A percentile compares a stretch with the other conserved stretches of the same genome.
Evolutionary conservation across 2,113 vertebrate species (phyloP).

Genomic region (Dryoscopus gambensis): DNA sequence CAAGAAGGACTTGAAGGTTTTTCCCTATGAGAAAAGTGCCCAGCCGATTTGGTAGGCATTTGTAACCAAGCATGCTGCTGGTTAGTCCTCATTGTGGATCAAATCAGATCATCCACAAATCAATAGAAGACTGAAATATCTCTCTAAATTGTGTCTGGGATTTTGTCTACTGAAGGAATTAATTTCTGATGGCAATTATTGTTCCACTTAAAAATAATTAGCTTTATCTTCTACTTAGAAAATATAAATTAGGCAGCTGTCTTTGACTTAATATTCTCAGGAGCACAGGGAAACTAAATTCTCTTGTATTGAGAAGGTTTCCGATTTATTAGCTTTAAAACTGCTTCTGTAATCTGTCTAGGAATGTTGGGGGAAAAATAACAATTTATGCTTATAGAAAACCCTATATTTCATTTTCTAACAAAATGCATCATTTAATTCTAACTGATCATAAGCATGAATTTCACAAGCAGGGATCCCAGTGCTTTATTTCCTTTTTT

Average conservation of each 20-base stretch:
- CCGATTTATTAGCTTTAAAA: conserved; percentile 4
- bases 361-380: neutral
- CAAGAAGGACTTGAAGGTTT: neutral
- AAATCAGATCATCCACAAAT: neutral
- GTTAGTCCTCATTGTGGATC: neutral
- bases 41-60: neutral
- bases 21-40: neutral
- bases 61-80: neutral
- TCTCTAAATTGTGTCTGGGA: neutral
- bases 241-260: conserved; percentile 10
- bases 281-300: neutral
- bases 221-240: conserved; percentile 21
- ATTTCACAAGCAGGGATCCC: neutral
- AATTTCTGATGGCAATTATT: conserved; percentile 4
- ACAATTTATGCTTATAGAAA: neutral
- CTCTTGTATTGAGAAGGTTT: neutral
- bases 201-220: conserved; percentile 26
- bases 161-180: conserved; percentile 18
- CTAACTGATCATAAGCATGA: neutral
- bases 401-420: neutral
- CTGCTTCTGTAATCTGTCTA: neutral
- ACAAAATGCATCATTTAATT: neutral
- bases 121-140: neutral
- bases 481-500: neutral
- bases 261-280: conserved; percentile 3